Percentiles rank a stretch among this genome's conserved stretches.
phyloP scores from a whole-genome alignment of 2,113 vertebrate genomes.

The Pelusios castaneus region DNA sequence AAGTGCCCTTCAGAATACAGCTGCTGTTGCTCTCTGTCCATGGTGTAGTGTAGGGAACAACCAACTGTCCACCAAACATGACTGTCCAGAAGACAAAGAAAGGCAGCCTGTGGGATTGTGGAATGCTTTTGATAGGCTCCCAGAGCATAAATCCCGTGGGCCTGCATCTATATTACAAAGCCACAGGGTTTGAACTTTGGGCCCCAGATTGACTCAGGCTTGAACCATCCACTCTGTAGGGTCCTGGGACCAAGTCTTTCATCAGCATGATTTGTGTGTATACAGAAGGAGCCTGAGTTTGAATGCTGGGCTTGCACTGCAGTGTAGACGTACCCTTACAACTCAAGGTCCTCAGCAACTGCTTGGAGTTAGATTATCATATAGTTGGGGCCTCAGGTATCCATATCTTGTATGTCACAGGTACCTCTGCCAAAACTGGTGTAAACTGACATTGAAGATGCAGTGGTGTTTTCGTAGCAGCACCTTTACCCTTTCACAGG shows the following conservation, averaged over 20 bases:
- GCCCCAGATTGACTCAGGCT: not conserved
- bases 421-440: not conserved
- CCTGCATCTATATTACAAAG: not conserved
- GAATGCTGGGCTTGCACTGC: not conserved
- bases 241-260: not conserved
- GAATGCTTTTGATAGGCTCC: not conserved
- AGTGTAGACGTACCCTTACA: not conserved
- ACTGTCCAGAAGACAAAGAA: not conserved
- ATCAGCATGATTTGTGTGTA: not conserved
- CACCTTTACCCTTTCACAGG: not conserved
- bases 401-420: rapidly evolving
- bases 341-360: rapidly evolving
- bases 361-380: not conserved
- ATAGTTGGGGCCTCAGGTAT: no score
- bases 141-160: not conserved
- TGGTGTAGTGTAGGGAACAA: not conserved
- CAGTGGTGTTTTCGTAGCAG: not conserved
- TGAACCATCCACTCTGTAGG: not conserved
- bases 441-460: not conserved
- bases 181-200: not conserved
- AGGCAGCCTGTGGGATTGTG: not conserved
- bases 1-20: not conserved
- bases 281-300: not conserved
- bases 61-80: not conserved
- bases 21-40: not conserved